Percentiles rank a stretch among this genome's conserved stretches.
phyloP scores from a whole-genome alignment of 30 jellyfish, hydroid and myxozoan species.

The Pelagia noctiluca region DNA sequence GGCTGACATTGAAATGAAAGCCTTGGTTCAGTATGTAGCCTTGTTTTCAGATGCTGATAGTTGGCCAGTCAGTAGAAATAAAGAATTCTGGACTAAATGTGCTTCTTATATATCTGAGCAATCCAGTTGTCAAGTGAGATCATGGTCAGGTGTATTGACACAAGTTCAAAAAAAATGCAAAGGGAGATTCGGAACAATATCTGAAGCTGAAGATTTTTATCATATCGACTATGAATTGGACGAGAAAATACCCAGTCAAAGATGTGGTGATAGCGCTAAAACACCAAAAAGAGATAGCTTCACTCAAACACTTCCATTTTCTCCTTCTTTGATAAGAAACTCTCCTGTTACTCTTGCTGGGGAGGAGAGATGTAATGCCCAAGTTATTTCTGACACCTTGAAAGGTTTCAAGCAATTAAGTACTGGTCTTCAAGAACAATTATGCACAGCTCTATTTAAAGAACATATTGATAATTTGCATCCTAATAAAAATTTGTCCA shows the following conservation, averaged over 20 bases:
- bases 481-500: not conserved
- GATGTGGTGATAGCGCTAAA: not conserved
- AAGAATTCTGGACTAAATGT: not conserved
- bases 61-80: not conserved
- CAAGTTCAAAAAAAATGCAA: not conserved
- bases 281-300: not conserved
- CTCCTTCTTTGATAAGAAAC: no score
- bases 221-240: not conserved
- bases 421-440: not conserved
- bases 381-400: not conserved
- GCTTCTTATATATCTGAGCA: not conserved
- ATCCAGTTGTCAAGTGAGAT: not conserved
- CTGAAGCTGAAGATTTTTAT: not conserved
- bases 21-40: not conserved
- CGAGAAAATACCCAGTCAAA: not conserved
- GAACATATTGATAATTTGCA: no score
- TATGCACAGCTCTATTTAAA: not conserved
- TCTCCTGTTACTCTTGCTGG: no score
- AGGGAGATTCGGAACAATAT: not conserved
- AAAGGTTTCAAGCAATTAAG: not conserved
- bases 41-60: not conserved
- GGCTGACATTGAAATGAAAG: not conserved
- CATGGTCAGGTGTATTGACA: not conserved
- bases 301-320: not conserved
- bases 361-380: no score